Conservation (phyloP, 2,888 invertebrate species). For the Bellardia pandia region DNA sequence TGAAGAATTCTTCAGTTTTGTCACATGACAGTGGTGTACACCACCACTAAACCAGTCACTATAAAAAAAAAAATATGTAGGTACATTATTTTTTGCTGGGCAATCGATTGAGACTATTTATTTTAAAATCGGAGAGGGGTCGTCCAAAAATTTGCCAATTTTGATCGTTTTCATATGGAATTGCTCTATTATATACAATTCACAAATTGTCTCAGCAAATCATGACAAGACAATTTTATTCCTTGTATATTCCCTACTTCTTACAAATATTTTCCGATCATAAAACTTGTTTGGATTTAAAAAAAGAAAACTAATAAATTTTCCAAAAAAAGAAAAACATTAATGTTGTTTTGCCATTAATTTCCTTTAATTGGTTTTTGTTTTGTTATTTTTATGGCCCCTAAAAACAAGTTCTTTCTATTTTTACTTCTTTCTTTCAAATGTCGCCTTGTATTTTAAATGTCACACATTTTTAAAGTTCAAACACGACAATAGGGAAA, state of each 20-base stretch:
- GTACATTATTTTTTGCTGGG: no score
- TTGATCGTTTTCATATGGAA: no score
- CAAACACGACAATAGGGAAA: slow-evolving; percentile 61
- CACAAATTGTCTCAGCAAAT: not conserved
- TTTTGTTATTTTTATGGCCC: not conserved
- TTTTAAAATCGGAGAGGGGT: no score
- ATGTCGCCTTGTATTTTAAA: slow-evolving; percentile 46
- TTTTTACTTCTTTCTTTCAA: not conserved
- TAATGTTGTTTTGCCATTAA: not conserved
- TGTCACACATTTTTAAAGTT: slow-evolving; percentile 58
- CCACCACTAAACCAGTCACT: no score
- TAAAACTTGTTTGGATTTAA: no score
- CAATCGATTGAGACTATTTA: no score
- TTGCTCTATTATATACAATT: no score
- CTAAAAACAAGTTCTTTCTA: not conserved
- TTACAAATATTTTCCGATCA: not conserved
- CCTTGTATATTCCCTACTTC: not conserved
- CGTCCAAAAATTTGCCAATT: no score
- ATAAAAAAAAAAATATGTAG: no score
- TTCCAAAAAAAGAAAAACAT: not conserved
- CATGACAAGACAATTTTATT: not conserved
- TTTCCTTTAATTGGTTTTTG: not conserved
- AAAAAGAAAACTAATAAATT: not conserved
- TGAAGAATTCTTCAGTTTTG: no score
- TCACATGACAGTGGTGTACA: no score